Evolutionary conservation across 2,888 invertebrate species (phyloP).

Genomic region (Balanococcus diminutus): DNA sequence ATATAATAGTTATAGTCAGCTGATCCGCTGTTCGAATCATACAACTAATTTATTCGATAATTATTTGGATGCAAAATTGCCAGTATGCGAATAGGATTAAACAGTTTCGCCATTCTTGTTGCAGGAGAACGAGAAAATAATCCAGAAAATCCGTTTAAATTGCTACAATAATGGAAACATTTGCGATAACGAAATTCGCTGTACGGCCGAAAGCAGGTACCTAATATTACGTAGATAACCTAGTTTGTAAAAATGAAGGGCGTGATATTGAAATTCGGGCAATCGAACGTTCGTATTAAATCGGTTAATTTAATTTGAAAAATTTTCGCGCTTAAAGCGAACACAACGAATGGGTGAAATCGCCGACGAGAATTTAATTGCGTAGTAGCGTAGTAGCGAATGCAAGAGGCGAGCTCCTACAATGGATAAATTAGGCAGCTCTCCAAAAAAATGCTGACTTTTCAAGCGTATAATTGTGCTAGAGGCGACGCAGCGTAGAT

Average conservation of each 20-base stretch:
- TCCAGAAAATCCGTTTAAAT: background rate
- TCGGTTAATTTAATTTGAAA: background rate
- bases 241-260: background rate
- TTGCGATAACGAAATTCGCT: background rate
- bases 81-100: background rate
- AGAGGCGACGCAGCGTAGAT: background rate
- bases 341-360: background rate
- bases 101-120: background rate
- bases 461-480: background rate
- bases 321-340: background rate
- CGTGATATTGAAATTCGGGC: background rate
- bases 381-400: background rate
- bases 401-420: background rate
- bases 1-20: too few species aligned
- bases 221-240: background rate
- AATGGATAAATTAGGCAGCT: background rate
- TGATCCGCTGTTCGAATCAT: too few species aligned
- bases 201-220: background rate
- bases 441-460: background rate
- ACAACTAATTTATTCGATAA: background rate
- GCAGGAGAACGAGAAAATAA: background rate
- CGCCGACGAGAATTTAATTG: background rate
- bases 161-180: background rate
- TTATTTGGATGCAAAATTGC: background rate
- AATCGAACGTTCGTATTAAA: background rate